phyloP scores from a whole-genome alignment of 2,888 invertebrate genomes.

The Sesia bembeciformis region DNA sequence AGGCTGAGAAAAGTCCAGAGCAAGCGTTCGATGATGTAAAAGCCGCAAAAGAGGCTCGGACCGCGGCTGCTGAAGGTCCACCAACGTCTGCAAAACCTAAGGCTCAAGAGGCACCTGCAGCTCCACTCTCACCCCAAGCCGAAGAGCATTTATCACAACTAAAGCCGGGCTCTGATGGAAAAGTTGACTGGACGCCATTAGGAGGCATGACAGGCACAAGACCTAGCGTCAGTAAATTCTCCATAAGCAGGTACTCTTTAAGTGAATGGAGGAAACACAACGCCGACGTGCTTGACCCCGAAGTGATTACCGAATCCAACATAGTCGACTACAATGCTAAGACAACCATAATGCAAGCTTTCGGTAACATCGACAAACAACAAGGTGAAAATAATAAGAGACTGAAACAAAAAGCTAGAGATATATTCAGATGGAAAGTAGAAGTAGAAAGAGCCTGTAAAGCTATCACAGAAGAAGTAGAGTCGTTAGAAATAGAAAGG shows the following conservation, averaged over 20 bases:
- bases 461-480: conserved; percentile 81
- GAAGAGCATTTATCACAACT: conserved; percentile 39
- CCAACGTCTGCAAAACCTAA: conserved; percentile 8
- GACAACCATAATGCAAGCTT: conserved; percentile 77
- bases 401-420: conserved; percentile 77
- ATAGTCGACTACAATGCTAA: conserved; percentile 77
- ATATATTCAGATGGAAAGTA: conserved; percentile 83
- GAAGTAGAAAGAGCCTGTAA: conserved; percentile 81
- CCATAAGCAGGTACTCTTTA: conserved; percentile 81
- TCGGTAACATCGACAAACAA: conserved; percentile 78
- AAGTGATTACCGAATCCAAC: conserved; percentile 68
- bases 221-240: conserved; percentile 84
- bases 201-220: conserved; percentile 81
- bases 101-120: conserved; percentile 5
- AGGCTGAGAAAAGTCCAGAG: conserved; percentile 33
- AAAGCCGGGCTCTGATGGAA: conserved; percentile 81
- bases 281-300: conserved; percentile 62
- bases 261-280: conserved; percentile 82
- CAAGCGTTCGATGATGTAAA: conserved; percentile 18
- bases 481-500: conserved; percentile 78
- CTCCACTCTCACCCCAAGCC: conserved; percentile 16
- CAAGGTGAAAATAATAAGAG: conserved; percentile 80
- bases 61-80: conserved; percentile 13
- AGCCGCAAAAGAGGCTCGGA: conserved; percentile 11
- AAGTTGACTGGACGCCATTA: conserved; percentile 82